Base-by-base conservation (phyloP, 2,797 vertebrate species). In the Tolypeutes matacus region DNA sequence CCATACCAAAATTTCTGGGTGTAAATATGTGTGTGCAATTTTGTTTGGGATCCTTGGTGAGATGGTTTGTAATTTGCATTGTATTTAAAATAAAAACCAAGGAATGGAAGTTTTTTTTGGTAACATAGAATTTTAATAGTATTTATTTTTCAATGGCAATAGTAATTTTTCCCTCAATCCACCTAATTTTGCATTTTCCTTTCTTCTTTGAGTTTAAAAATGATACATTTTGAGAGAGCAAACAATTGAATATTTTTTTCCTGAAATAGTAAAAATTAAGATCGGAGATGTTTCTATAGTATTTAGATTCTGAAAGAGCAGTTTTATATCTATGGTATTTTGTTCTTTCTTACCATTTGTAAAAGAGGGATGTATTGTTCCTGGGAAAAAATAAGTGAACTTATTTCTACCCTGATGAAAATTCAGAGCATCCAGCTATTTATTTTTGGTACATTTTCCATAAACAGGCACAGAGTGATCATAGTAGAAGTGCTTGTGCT, bases 41-140 rank as follows among this genome's bases (percentile, higher is more conserved):
- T 95, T 92, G 75, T 82, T 91, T 95, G 77, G 39, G 27, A 29
- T 75, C 46, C 86, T 85, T 70, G 39, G 86, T 76, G 58, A 75
- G 60, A 21, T 86, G 18, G 13, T 86, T 91, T 96, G 36, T 94
- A 49, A 92, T 90, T 95, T 86, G 17, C 8, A 72, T 91, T 95
- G 84, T n/a, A 56, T 81, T 95, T 85, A 93, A 93, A 94, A 84
- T 70, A 90, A 95, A 76, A 34, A 34, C 31, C 14, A 90, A 95
- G 36, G 62, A 82, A 64, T 18, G 91, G 5, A 94, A 82, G 21
- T 65, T 36, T 90, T 72, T 90, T 72, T 93, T 81, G 64, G 23
- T 78, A 88, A 89, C 31, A 49, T 25, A 85, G 42, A 76, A 85
- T 94, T 92, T 96, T 93, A 77, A 39, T 91, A 62, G 34, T 88